Conservation (phyloP, 2,113 vertebrate species). For the Centrocercus urophasianus region DNA sequence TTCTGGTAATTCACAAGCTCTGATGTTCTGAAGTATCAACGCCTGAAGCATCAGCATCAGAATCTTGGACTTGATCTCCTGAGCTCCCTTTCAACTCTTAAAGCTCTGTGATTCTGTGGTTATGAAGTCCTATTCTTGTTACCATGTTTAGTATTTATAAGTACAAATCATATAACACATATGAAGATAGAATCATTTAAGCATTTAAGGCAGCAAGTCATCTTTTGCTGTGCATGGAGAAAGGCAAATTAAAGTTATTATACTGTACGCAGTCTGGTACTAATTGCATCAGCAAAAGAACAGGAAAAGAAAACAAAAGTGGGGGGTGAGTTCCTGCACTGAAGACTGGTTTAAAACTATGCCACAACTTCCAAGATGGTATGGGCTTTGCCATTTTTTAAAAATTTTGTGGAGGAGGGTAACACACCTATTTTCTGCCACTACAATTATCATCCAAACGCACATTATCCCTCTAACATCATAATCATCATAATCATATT, state of each 20-base stretch:
- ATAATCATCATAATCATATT: background rate
- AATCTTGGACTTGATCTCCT: no score
- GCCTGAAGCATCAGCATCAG: background rate
- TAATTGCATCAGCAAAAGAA: background rate
- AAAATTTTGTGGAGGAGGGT: background rate
- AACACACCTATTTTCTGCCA: background rate
- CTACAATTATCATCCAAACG: background rate
- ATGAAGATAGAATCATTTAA: background rate
- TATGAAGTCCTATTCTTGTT: background rate
- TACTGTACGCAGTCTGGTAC: background rate
- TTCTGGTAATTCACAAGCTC: background rate
- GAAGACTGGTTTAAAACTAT: background rate
- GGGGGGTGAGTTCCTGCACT: accelerated
- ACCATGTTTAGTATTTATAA: background rate
- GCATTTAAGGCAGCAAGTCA: background rate
- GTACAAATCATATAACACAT: background rate
- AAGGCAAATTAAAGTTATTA: background rate
- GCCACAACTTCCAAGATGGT: accelerated
- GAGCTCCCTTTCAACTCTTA: no score
- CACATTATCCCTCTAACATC: background rate
- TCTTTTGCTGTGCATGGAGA: background rate
- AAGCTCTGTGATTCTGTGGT: no score
- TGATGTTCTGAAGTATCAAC: background rate
- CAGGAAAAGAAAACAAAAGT: background rate
- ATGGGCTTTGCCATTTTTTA: background rate